Conservation (phyloP, 2,797 vertebrate genomes). For the Heteromormyrus szaboi region DNA sequence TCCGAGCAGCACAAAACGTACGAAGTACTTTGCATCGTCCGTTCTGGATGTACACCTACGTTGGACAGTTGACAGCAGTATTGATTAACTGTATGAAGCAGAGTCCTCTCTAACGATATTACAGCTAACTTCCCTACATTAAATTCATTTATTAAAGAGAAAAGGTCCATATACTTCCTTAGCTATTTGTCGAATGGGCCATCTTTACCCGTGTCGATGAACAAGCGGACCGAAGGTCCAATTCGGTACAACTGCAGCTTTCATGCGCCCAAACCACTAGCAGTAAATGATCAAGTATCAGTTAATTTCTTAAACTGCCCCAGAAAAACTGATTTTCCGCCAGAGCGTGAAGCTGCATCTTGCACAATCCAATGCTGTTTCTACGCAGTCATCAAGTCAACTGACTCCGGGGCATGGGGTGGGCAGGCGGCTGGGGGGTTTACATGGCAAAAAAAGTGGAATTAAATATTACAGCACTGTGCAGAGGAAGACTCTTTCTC, state of each 20-base stretch:
- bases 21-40: not conserved
- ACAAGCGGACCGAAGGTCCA: not conserved
- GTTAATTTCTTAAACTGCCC: constrained; percentile 32
- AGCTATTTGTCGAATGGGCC: not conserved
- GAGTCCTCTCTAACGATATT: not conserved
- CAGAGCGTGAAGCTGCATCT: constrained; percentile 39
- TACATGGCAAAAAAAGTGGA: not conserved
- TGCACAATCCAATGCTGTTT: constrained; percentile 40
- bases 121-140: not conserved
- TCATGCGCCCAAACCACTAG: constrained; percentile 7
- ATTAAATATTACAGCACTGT: not conserved
- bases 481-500: not conserved
- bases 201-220: not conserved
- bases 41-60: not conserved
- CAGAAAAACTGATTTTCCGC: constrained; percentile 31
- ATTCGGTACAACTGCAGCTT: not conserved
- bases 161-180: not conserved
- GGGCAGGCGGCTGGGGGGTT: not conserved
- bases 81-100: not conserved
- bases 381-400: constrained; percentile 36
- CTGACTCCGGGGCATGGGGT: constrained; percentile 35
- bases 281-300: constrained; percentile 48
- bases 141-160: not conserved
- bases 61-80: not conserved
- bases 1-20: not conserved